Conservation (phyloP, 2,797 vertebrate species). For the Peromyscus melanophrys region DNA sequence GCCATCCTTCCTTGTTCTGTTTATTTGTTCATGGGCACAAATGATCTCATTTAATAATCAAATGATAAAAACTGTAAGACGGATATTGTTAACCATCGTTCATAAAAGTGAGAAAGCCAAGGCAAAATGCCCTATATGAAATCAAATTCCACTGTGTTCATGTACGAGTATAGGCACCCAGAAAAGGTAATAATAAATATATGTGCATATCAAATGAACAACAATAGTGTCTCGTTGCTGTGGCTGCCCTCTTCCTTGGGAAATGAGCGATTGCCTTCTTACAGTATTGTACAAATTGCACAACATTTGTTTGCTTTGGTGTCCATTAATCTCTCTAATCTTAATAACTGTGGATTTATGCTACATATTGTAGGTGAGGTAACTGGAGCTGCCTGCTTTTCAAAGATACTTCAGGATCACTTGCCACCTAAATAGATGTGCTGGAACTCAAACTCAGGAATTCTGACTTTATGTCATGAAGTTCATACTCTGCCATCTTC, state of each 20-base stretch:
- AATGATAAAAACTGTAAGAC: neutral
- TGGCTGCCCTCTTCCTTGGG: neutral
- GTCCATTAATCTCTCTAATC: neutral
- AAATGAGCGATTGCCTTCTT: neutral
- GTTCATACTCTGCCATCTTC: neutral
- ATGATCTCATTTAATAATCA: conserved; percentile 6
- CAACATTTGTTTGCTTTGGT: neutral
- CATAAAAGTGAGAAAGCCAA: neutral
- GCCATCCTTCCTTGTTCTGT: neutral
- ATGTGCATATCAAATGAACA: neutral
- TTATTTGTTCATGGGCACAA: neutral
- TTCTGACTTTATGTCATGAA: neutral
- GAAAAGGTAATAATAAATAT: neutral
- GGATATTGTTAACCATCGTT: neutral
- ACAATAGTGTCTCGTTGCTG: neutral
- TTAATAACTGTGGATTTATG: neutral
- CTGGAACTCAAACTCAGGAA: neutral
- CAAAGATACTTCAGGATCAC: neutral
- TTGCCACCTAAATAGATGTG: neutral
- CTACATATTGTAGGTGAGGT: neutral
- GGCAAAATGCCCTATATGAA: neutral
- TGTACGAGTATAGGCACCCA: neutral
- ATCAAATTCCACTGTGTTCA: neutral
- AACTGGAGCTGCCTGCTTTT: neutral
- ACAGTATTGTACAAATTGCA: neutral